Evolutionary conservation across 2,888 invertebrate genomes (phyloP).

Genomic region (Gisinianus flammeolus): DNA sequence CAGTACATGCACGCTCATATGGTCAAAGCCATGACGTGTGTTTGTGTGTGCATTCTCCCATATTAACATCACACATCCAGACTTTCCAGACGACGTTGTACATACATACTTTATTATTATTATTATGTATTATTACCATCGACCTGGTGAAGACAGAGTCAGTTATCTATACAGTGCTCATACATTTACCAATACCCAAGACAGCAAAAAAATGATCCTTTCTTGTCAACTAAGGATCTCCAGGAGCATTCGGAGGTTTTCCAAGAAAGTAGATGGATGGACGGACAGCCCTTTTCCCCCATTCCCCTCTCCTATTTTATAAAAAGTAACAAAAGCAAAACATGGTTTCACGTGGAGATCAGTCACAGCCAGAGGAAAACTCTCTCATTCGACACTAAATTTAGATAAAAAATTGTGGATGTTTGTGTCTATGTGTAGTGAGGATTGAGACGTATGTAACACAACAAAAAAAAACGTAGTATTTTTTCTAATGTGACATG

Average conservation of each 20-base stretch:
- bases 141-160: no score
- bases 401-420: constrained; percentile 3
- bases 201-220: constrained; percentile 1
- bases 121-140: background rate
- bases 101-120: background rate
- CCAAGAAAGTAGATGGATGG: background rate
- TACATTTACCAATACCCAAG: background rate
- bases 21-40: no score
- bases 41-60: no score
- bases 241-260: background rate
- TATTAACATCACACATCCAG: no score
- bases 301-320: background rate
- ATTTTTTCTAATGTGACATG: background rate
- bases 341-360: background rate
- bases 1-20: no score
- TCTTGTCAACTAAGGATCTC: background rate
- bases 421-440: background rate
- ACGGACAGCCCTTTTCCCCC: background rate
- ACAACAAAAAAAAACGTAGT: background rate
- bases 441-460: background rate
- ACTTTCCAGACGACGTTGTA: no score
- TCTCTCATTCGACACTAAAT: background rate
- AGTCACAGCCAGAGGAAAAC: background rate
- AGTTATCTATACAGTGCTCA: no score
- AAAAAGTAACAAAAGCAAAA: background rate